phyloP scores from a whole-genome alignment of 2,888 invertebrate genomes.

The Cryptus armator region DNA sequence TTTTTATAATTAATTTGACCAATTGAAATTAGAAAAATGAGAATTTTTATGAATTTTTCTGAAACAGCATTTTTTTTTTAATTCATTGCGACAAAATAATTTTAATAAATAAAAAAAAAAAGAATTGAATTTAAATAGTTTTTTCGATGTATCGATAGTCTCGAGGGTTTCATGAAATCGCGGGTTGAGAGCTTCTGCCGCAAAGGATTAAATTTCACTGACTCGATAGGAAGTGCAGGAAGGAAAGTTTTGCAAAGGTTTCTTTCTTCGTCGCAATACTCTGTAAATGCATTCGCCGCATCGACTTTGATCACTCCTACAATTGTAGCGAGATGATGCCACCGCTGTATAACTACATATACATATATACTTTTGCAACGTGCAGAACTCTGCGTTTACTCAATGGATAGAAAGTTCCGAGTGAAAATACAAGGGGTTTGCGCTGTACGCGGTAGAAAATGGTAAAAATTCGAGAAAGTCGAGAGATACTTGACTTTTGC shows the following conservation, averaged over 20 bases:
- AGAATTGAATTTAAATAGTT: not conserved
- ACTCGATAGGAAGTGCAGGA: not conserved
- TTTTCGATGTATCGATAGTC: not conserved
- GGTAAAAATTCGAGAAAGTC: constrained; percentile 54
- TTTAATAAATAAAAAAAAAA: too few relatives aligned
- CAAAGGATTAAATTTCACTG: not conserved
- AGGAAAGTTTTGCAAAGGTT: not conserved
- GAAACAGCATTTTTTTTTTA: too few relatives aligned
- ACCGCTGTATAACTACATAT: not conserved
- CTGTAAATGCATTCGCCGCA: not conserved
- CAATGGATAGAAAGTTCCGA: constrained; percentile 23
- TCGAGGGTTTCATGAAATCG: not conserved
- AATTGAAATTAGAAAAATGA: too few relatives aligned
- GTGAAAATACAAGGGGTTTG: constrained; percentile 36
- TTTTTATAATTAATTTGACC: too few relatives aligned
- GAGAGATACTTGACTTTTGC: constrained; percentile 22
- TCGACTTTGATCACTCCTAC: constrained; percentile 42
- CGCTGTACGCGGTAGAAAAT: constrained; percentile 41
- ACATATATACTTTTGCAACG: constrained; percentile 5
- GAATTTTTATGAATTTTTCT: too few relatives aligned
- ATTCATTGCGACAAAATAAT: too few relatives aligned
- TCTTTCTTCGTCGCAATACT: not conserved
- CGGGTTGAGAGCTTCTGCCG: not conserved
- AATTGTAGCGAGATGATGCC: not conserved
- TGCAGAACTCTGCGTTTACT: not conserved